Evolutionary conservation across 1,140 invertebrate genomes (phyloP).

Genomic region (Notospermus geniculatus): DNA sequence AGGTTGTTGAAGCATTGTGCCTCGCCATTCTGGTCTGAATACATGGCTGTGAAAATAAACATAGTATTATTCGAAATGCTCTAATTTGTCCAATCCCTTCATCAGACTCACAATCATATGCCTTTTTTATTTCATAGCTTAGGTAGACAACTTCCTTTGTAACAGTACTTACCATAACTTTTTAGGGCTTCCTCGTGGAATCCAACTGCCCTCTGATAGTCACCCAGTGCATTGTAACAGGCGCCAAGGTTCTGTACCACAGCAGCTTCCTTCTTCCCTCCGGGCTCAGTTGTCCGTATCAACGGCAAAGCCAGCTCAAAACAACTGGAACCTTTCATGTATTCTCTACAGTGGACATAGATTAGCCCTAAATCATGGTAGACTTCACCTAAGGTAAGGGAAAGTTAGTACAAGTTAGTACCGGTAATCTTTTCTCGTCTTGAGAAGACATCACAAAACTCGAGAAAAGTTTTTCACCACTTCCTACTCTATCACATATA

Average conservation of each 20-base stretch:
- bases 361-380: slow-evolving; percentile 38
- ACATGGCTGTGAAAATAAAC: slow-evolving; percentile 24
- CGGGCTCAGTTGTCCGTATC: slow-evolving; percentile 7
- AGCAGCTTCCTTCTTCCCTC: slow-evolving; percentile 31
- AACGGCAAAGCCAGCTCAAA: slow-evolving; percentile 37
- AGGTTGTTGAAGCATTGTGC: slow-evolving; percentile 43
- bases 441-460: too few species aligned
- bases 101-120: too few species aligned
- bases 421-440: too few species aligned
- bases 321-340: slow-evolving; percentile 26
- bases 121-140: too few species aligned
- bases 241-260: slow-evolving; percentile 42
- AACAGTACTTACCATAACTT: slow-evolving; percentile 27
- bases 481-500: too few species aligned
- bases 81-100: too few species aligned
- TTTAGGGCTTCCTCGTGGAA: slow-evolving; percentile 33
- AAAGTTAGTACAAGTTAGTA: too few species aligned
- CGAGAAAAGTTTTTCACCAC: too few species aligned
- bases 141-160: too few species aligned
- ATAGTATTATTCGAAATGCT: too few species aligned
- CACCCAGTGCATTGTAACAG: slow-evolving; percentile 33
- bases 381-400: slow-evolving; percentile 31
- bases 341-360: slow-evolving; percentile 31
- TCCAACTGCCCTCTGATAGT: slow-evolving; percentile 31
- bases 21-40: slow-evolving; percentile 29